These are phyloP conservation scores for Halictus quadricinctus DNA, from an alignment of 2,888 invertebrate species.

Conservation along the genomic window DNA sequence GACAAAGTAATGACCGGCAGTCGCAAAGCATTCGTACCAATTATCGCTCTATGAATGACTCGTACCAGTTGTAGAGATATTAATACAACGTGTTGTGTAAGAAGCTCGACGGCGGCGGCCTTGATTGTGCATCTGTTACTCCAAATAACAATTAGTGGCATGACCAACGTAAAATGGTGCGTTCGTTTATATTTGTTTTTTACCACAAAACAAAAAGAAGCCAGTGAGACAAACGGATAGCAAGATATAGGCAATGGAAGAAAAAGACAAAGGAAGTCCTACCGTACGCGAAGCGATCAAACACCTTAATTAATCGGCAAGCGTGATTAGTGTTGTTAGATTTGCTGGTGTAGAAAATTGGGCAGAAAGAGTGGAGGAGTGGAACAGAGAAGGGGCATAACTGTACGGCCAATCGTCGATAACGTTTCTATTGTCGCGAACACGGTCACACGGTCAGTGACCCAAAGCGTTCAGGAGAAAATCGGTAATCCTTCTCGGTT, in stretches of 20 bases:
- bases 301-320: constrained; percentile 31
- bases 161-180: constrained; percentile 27
- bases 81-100: constrained; percentile 14
- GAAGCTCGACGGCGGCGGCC: constrained; percentile 16
- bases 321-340: constrained; percentile 29
- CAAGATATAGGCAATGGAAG: neutral
- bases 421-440: neutral
- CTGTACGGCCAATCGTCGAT: neutral
- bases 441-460: neutral
- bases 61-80: constrained; percentile 14
- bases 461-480: neutral
- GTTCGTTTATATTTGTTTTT: neutral
- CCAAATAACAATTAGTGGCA: constrained; percentile 24
- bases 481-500: constrained; percentile 55
- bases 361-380: constrained; percentile 24
- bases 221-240: neutral
- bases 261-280: neutral
- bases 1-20: constrained; percentile 26
- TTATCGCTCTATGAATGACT: constrained; percentile 17
- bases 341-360: constrained; percentile 25
- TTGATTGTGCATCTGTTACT: constrained; percentile 29
- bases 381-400: constrained; percentile 59
- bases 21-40: constrained; percentile 30
- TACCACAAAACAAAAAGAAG: constrained; percentile 1
- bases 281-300: constrained; percentile 39